These are phyloP conservation scores for Fringilla coelebs DNA, from an alignment of 2,797 vertebrate species.

Conservation along the genomic window DNA sequence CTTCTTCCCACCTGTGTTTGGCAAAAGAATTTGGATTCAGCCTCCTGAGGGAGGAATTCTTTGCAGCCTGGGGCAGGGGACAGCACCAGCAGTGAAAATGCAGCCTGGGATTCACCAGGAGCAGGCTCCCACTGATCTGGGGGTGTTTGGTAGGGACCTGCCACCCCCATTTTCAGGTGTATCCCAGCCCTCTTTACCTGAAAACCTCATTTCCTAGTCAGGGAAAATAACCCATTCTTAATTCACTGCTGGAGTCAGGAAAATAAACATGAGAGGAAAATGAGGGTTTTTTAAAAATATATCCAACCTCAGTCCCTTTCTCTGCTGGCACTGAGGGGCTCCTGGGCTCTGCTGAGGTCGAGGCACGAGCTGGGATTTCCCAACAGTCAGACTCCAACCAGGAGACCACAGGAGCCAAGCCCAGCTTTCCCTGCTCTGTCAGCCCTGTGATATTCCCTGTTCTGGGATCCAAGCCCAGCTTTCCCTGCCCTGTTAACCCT, in stretches of 20 bases:
- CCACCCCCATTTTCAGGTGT: not conserved
- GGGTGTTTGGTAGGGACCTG: not conserved
- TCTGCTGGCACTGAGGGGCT: not conserved
- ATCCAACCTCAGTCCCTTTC: too few species aligned
- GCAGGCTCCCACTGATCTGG: not conserved
- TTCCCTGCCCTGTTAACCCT: not conserved
- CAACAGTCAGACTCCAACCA: accelerated
- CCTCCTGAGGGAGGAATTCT: not conserved
- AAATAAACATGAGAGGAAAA: not conserved
- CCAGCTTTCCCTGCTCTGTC: not conserved
- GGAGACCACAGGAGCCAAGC: not conserved
- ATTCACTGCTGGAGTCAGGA: not conserved
- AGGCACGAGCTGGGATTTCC: not conserved
- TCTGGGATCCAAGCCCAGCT: not conserved
- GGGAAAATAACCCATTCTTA: not conserved
- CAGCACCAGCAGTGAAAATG: not conserved
- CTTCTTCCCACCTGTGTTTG: not conserved
- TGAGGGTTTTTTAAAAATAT: accelerated
- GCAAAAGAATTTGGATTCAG: not conserved
- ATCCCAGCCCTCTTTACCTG: not conserved
- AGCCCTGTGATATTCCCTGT: not conserved
- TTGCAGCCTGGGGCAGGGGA: not conserved
- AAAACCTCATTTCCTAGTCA: not conserved
- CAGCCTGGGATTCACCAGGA: not conserved
- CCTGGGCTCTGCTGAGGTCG: not conserved